phyloP scores from a whole-genome alignment of 1,140 invertebrate species.

The Notospermus geniculatus region DNA sequence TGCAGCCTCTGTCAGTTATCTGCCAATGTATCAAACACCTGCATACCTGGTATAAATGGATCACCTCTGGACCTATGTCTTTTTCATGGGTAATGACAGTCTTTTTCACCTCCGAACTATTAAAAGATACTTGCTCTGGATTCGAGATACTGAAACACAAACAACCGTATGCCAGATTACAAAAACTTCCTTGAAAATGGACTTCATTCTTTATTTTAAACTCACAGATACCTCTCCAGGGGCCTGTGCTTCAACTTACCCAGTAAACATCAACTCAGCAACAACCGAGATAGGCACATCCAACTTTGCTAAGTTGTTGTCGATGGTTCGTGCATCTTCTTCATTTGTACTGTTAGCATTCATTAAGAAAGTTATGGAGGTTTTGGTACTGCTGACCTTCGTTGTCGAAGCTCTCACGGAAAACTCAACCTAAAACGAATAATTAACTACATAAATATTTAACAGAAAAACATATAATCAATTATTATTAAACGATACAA shows the following conservation, averaged over 20 bases:
- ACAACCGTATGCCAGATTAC: no score
- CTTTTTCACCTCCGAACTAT: slow-evolving; percentile 58
- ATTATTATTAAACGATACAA: no score
- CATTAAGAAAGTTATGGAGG: no score
- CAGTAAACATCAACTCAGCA: slow-evolving; percentile 16
- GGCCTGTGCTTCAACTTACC: slow-evolving; percentile 16
- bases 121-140: slow-evolving; percentile 75
- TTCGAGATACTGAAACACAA: slow-evolving; percentile 62
- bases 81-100: slow-evolving; percentile 57
- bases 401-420: no score
- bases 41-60: slow-evolving; percentile 81
- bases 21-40: no score
- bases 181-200: no score
- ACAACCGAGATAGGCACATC: slow-evolving; percentile 11
- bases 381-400: no score
- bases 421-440: no score
- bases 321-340: slow-evolving; percentile 5
- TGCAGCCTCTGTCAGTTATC: no score
- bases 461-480: no score
- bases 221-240: neutral
- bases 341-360: slow-evolving; percentile 53
- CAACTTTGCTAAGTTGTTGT: slow-evolving; percentile 12
- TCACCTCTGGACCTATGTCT: slow-evolving; percentile 79
- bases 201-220: no score
- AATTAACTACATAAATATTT: no score